phyloP scores from a whole-genome alignment of 2,888 invertebrate genomes.

The Campaea margaritaria region DNA sequence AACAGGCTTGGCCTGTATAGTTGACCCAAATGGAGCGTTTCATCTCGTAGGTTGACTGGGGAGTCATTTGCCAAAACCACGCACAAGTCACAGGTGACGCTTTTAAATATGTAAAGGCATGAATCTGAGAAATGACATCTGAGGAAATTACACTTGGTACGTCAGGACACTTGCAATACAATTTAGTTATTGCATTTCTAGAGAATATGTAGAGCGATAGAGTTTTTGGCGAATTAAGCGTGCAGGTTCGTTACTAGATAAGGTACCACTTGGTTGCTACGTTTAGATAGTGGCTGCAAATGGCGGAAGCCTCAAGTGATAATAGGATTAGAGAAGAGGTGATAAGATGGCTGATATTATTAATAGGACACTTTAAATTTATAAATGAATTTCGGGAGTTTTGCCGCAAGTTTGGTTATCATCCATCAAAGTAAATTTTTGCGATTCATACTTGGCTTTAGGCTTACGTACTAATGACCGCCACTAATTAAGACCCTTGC shows the following conservation, averaged over 20 bases:
- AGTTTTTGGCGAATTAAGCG: too few species aligned
- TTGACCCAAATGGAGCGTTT: slow-evolving; percentile 68
- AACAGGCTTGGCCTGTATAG: slow-evolving; percentile 49
- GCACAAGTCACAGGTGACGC: slow-evolving; percentile 47
- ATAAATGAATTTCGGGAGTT: background rate
- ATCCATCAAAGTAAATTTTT: too few species aligned
- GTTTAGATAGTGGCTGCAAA: background rate
- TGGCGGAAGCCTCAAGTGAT: slow-evolving; percentile 9
- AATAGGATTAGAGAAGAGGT: slow-evolving; percentile 12
- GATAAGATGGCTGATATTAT: slow-evolving; percentile 9
- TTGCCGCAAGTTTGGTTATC: background rate
- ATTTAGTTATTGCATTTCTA: too few species aligned
- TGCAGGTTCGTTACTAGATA: background rate
- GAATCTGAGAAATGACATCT: too few species aligned
- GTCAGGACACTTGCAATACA: too few species aligned
- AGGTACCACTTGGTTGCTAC: background rate
- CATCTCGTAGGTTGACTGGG: slow-evolving; percentile 50
- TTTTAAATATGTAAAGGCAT: too few species aligned
- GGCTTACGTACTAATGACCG: too few species aligned
- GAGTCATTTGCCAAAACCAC: slow-evolving; percentile 46
- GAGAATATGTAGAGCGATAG: too few species aligned
- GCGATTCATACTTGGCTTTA: too few species aligned
- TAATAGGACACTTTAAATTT: slow-evolving; percentile 15
- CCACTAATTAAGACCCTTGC: too few species aligned
- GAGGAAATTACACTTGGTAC: too few species aligned